A percentile compares a stretch with the other conserved stretches of the same genome.
phyloP scores from a whole-genome alignment of 2,888 invertebrate species.

The Operophtera brumata region DNA sequence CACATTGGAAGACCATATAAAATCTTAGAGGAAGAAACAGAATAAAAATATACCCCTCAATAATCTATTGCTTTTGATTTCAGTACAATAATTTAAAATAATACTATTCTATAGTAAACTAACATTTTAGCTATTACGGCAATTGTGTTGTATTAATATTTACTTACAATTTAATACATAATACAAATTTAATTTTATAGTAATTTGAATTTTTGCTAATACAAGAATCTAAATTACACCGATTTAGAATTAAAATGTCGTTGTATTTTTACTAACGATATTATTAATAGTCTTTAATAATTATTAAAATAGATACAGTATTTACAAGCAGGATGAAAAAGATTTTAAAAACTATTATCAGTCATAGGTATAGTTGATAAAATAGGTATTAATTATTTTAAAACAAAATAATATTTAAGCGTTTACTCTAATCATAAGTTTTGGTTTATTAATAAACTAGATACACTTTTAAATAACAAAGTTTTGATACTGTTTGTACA shows the following conservation, averaged over 20 bases:
- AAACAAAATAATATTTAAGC: constrained; percentile 24
- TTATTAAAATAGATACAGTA: constrained; percentile 45
- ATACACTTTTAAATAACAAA: constrained; percentile 24
- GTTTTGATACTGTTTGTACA: constrained; percentile 25
- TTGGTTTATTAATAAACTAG: constrained; percentile 32
- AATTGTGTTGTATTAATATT: constrained; percentile 58
- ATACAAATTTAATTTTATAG: constrained; percentile 33
- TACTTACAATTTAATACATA: constrained; percentile 43
- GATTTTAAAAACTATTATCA: constrained; percentile 65
- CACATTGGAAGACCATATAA: constrained; percentile 76
- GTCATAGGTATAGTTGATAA: constrained; percentile 63
- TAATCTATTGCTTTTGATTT: constrained; percentile 65
- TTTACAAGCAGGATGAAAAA: constrained; percentile 56
- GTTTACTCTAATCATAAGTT: constrained; percentile 40
- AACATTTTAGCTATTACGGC: constrained; percentile 50
- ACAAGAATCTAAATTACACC: constrained; percentile 61
- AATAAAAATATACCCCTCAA: constrained; percentile 38
- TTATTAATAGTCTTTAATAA: constrained; percentile 40
- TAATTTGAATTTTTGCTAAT: constrained; percentile 33
- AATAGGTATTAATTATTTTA: constrained; percentile 32
- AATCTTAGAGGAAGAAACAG: constrained; percentile 44
- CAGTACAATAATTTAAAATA: constrained; percentile 54
- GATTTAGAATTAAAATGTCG: constrained; percentile 79
- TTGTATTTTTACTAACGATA: constrained; percentile 64
- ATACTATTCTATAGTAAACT: constrained; percentile 46